Percentiles rank a stretch among this genome's conserved stretches.
Evolutionary conservation across 2,797 vertebrate genomes (phyloP).

Genomic region (Chelon labrosus): DNA sequence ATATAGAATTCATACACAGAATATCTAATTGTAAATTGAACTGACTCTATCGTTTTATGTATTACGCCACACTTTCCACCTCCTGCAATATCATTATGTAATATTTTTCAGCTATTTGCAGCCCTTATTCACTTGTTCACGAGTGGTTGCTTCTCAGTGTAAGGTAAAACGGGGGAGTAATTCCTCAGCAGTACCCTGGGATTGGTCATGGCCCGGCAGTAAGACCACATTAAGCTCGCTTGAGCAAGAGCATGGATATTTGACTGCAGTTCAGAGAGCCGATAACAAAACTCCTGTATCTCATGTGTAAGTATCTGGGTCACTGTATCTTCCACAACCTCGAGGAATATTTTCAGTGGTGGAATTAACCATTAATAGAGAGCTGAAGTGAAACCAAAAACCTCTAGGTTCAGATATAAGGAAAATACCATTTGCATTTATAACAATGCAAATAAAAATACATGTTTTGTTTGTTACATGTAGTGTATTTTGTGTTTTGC

Average conservation of each 20-base stretch:
- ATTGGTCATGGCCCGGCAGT: constrained; percentile 29
- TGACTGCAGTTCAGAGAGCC: constrained; percentile 19
- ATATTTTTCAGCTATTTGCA: constrained; percentile 26
- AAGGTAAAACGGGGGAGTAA: constrained; percentile 30
- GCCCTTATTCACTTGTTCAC: constrained; percentile 13
- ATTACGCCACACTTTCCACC: background rate
- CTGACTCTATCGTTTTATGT: background rate
- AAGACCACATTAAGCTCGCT: constrained; percentile 36
- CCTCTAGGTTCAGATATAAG: background rate
- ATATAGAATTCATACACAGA: background rate
- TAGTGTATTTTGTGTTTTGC: too few relatives aligned
- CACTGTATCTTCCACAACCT: background rate
- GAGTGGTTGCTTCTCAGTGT: constrained; percentile 15
- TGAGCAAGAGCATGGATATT: constrained; percentile 43
- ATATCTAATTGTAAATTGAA: background rate
- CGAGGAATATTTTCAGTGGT: background rate
- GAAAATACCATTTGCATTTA: background rate
- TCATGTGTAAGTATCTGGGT: constrained; percentile 22
- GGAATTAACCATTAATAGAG: background rate
- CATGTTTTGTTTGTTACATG: too few relatives aligned
- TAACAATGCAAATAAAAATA: background rate
- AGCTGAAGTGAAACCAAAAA: background rate
- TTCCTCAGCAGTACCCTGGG: constrained; percentile 17
- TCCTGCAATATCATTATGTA: background rate
- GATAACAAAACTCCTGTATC: constrained; percentile 36